A percentile compares a stretch with the other conserved stretches of the same genome.
phyloP scores from a whole-genome alignment of 2,113 vertebrate species.

The Terrapene triunguis region DNA sequence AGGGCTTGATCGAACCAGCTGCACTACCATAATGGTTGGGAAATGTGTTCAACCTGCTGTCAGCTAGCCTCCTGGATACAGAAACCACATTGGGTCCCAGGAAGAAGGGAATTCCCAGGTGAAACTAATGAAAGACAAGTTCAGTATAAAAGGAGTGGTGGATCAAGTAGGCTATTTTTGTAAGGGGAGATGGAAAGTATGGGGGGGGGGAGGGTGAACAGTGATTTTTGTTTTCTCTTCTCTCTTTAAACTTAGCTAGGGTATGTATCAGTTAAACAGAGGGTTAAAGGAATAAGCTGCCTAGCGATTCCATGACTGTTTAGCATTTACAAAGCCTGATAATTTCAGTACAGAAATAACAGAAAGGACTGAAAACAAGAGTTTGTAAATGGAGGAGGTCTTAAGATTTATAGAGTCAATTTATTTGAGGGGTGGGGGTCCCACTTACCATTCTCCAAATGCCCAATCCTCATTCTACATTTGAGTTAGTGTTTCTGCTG shows the following conservation, averaged over 20 bases:
- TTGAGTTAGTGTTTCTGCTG: background rate
- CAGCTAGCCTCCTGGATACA: background rate
- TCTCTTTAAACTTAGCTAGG: background rate
- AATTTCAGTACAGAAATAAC: background rate
- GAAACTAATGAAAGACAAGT: background rate
- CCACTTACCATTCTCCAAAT: background rate
- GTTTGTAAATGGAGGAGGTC: background rate
- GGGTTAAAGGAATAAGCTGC: background rate
- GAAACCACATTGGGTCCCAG: background rate
- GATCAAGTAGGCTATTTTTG: background rate
- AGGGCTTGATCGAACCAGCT: conserved; percentile 16
- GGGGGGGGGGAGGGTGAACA: background rate
- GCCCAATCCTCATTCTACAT: background rate
- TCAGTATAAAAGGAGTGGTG: background rate
- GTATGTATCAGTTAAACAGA: background rate
- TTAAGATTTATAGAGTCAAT: background rate
- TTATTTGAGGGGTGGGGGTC: background rate
- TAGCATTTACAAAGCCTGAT: background rate
- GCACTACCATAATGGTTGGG: background rate
- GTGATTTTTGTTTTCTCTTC: background rate
- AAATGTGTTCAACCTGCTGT: conserved; percentile 14
- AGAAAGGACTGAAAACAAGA: background rate
- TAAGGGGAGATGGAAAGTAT: background rate
- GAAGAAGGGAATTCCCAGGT: background rate
- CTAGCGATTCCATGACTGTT: background rate